Evolutionary conservation across 1,140 invertebrate genomes (phyloP), one percentile per base, ranked within the genome.

Genomic region (Eurosta solidaginis): DNA sequence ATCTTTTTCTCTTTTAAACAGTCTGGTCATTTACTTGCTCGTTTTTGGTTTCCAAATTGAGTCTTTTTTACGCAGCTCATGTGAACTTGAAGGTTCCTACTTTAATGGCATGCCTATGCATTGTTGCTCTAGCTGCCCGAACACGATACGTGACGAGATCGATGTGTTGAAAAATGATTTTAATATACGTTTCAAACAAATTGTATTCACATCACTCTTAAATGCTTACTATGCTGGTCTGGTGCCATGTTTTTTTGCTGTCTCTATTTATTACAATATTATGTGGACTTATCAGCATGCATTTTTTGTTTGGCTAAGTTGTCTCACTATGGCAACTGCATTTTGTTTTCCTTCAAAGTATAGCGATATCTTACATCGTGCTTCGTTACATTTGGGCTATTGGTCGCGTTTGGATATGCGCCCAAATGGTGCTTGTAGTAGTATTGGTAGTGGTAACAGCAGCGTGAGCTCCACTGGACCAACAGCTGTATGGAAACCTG

Each of bases 161-260:
- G 94, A 96, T 78, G 90, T 91, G 20, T 85, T 98, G 6, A 93
- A 94, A 81, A 91, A 91, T 25, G 96, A 98, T 87, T 98, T 98
- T 82, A 97, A 98, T 85, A 90, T 91, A 54, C 89, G 96, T 63
- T 91, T 98, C 81, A 97, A 96, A 88, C 94, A 95, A 85, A 93
- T 97, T 74, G 89, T 98, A 4, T 98, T 97, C 84, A 96, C 95
- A 83, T 96, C 96, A 1, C 92, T 97, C 50, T 88, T 96, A 1
- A 96, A 94, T 82, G 95, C 96, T 0, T 98, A 98, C 86, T 97
- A 98, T 88, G 93, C 94, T 81, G 94, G 93, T 77, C 94, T 98
- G 85, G 92, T 98, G 27, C 97, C 97, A 0, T 94, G 96, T 82
- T 93, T 93, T 83, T 96, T 97, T 91, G 93, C 94, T 27, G 92